phyloP scores from a whole-genome alignment of 2,113 vertebrate species.

The Platichthys stellatus region DNA sequence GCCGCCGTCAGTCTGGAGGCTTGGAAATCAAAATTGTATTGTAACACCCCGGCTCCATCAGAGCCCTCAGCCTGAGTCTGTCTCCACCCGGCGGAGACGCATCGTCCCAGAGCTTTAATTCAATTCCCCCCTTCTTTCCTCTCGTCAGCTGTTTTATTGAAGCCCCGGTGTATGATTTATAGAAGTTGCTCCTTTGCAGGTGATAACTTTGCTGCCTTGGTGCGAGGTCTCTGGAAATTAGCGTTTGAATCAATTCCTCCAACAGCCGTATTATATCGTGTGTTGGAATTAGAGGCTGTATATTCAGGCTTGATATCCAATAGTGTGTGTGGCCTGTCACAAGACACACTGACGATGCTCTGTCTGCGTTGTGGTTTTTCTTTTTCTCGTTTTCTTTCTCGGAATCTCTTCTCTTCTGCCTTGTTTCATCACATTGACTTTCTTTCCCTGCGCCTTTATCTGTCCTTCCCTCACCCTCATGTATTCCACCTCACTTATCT shows the following conservation, averaged over 20 bases:
- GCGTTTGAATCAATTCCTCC: conserved; percentile 36
- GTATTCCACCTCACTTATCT: conserved; percentile 15
- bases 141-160: conserved; percentile 53
- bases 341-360: neutral
- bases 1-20: neutral
- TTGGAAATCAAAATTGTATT: conserved; percentile 44
- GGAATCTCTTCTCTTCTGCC: neutral
- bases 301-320: conserved; percentile 15
- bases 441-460: neutral
- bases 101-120: conserved; percentile 56
- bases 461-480: neutral
- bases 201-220: conserved; percentile 26
- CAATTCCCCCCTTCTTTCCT: conserved; percentile 51
- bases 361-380: neutral
- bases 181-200: conserved; percentile 42
- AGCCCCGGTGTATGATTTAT: conserved; percentile 52
- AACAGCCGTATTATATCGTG: conserved; percentile 8
- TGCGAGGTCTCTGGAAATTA: conserved; percentile 33
- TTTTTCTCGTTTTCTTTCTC: neutral
- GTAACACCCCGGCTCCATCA: conserved; percentile 37
- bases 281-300: neutral
- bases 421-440: neutral
- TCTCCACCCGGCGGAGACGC: conserved; percentile 18
- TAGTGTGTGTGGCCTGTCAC: neutral
- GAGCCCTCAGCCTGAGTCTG: neutral